Base-by-base conservation (phyloP, 2,888 invertebrate species). In the Chirona hameri region DNA sequence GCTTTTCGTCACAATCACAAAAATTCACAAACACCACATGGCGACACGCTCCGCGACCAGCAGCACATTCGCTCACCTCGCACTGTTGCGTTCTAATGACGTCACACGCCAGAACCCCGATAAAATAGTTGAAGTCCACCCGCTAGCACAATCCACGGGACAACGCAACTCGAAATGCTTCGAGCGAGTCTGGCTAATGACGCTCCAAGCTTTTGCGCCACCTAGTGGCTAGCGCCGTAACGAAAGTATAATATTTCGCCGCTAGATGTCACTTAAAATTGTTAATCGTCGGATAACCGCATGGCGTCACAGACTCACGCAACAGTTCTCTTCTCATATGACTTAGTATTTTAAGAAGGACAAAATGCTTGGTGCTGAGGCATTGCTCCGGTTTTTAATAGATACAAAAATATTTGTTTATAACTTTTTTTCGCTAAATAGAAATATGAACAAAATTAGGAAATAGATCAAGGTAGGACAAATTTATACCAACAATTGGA, bases 1-100 rank as follows among this genome's bases (percentile, higher is more conserved):
- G 76, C 76, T 76, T 76, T 76, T 76, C 76, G 39, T 46, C 76
- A 76, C 76, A 76, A 4, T 21, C 76, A 76, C 39, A 76, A 76
- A 46, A 76, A 76, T 65, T 57, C 82, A 82, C 82, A 79, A 46
- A 48, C 52, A 72, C 69, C 52, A 82, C 82, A 82, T 76, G 29
- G 55, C 57, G 46, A 27, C 79, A 82, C 55, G 46, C 52, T 57
- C 82, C n/a, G 12, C 29, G 76, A 79, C 79, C 14, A 15, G 31
- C 82, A 79, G 27, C 76, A 76, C 76, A 46, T 76, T 76, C 76
- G 76, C 76, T 21, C 39, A 76, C 76, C 5, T 39, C 76, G 76
- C 76, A 76, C 69, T 48, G 60, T 81, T 81, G 69, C 60, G 65
- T 81, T 81, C 48, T 69, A 72, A 27, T 81, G 69, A 72, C 81